These are phyloP conservation scores for Frieseomelitta varia DNA, from an alignment of 1,140 invertebrate species.

Conservation along the genomic window DNA sequence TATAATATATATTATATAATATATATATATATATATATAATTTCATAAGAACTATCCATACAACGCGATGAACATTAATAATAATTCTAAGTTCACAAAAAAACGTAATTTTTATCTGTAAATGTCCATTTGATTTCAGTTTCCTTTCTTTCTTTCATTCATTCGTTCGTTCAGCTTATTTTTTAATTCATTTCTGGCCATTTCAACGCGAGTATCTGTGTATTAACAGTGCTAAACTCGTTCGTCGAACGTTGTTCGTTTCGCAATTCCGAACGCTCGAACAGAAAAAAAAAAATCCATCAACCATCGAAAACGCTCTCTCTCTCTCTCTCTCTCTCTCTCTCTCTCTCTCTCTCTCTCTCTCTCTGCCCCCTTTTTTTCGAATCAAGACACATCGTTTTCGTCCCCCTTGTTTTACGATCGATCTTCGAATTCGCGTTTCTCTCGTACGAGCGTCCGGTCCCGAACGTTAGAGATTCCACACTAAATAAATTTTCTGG, in stretches of 20 bases:
- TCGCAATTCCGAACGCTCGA: neutral
- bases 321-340: too few species aligned
- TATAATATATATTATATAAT: constrained; percentile 42
- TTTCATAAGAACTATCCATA: constrained; percentile 65
- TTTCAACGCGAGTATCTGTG: constrained; percentile 47
- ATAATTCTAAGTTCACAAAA: constrained; percentile 51
- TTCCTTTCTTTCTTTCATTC: constrained; percentile 24
- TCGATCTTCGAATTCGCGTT: neutral
- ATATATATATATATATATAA: constrained; percentile 48
- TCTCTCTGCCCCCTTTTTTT: too few species aligned
- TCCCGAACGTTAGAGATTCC: constrained; percentile 44
- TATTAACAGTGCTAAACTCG: constrained; percentile 23
- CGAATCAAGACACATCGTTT: neutral
- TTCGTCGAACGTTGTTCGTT: constrained; percentile 1
- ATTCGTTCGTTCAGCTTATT: constrained; percentile 12
- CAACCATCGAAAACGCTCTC: neutral
- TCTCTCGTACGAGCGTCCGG: constrained; percentile 6
- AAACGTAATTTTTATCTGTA: constrained; percentile 44
- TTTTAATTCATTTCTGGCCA: constrained; percentile 30
- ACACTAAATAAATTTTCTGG: constrained; percentile 63
- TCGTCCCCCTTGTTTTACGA: too few species aligned
- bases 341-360: too few species aligned
- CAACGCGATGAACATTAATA: constrained; percentile 68
- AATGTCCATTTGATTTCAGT: constrained; percentile 32
- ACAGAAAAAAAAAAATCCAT: neutral